Evolutionary conservation across 2,797 vertebrate species (phyloP), one percentile per base, ranked within the genome.

Genomic region (Psittacula echo): DNA sequence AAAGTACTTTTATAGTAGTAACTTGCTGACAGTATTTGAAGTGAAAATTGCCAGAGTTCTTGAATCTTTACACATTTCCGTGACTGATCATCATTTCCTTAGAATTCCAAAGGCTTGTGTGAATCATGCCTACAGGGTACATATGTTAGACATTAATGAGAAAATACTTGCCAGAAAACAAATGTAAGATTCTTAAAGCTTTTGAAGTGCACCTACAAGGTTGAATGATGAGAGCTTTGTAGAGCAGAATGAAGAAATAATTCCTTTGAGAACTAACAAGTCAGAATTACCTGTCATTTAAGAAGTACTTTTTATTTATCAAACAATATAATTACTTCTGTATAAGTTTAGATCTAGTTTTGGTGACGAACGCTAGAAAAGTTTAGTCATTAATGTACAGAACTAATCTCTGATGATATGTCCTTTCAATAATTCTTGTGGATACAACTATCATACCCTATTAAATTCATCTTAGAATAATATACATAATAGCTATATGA

Each of bases 121-220:
- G 98, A 98, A 98, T 97, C 97, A 83, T 97, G 98, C 98, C 98
- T 97, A 97, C 94, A 66, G 98, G 98, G 96, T 97, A 98, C 98
- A 98, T 98, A 97, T 98, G 98, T 98, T 98, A 97, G 93, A 98
- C 56, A 98, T 98, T 98, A 99, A 98, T 94, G 44, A 97, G 98
- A 97, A 98, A 98, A 97, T 96, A 98, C 97, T 96, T 95, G 94
- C 96, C 94, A 95, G 98, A 98, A 98, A 98, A 97, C 94, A 96
- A 96, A 98, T 67, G 86, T 95, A 94, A 96, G 93, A 97, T 96
- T 93, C 94, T 95, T 76, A 85, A 84, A 76, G 72, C 82, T 92
- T 96, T 96, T 98, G 93, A 94, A 94, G 78, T 96, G 60, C 16
- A 75, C 93, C 94, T 95, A 87, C 76, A 87, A 50, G 92, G 67